Conservation (phyloP, 2,888 invertebrate species). For the Trypoxylon attenuatum region DNA sequence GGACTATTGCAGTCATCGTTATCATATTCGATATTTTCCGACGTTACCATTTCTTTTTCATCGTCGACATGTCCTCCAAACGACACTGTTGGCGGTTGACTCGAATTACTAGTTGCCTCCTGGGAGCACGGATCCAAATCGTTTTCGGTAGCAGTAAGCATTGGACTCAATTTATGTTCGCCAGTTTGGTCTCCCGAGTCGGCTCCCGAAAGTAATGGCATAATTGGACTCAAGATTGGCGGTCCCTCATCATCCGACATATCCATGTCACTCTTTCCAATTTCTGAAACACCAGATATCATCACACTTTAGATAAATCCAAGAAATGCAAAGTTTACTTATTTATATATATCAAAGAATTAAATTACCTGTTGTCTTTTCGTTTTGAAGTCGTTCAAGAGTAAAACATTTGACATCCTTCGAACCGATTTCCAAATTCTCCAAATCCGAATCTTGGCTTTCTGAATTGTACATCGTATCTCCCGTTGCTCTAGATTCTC, state of each 20-base stretch:
- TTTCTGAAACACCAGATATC: slow-evolving; percentile 13
- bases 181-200: slow-evolving; percentile 19
- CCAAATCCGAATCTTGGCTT: slow-evolving; percentile 55
- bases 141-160: slow-evolving; percentile 49
- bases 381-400: slow-evolving; percentile 10
- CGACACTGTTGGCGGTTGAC: not conserved
- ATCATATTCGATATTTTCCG: slow-evolving; percentile 21
- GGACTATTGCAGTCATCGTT: slow-evolving; percentile 50
- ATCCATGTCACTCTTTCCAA: slow-evolving; percentile 7
- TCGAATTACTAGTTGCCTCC: slow-evolving; percentile 19
- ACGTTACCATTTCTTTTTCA: not conserved
- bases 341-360: not conserved
- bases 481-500: slow-evolving; percentile 51
- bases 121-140: slow-evolving; percentile 31
- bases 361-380: slow-evolving; percentile 23
- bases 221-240: slow-evolving; percentile 69
- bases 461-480: slow-evolving; percentile 59
- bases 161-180: slow-evolving; percentile 57
- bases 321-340: too few species aligned
- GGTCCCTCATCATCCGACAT: slow-evolving; percentile 67
- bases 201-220: slow-evolving; percentile 59
- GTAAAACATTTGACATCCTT: slow-evolving; percentile 13
- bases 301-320: too few species aligned
- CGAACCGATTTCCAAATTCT: slow-evolving; percentile 31
- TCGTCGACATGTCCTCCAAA: not conserved